Evolutionary conservation across 2,113 vertebrate genomes (phyloP).

Genomic region (Proteles cristata): DNA sequence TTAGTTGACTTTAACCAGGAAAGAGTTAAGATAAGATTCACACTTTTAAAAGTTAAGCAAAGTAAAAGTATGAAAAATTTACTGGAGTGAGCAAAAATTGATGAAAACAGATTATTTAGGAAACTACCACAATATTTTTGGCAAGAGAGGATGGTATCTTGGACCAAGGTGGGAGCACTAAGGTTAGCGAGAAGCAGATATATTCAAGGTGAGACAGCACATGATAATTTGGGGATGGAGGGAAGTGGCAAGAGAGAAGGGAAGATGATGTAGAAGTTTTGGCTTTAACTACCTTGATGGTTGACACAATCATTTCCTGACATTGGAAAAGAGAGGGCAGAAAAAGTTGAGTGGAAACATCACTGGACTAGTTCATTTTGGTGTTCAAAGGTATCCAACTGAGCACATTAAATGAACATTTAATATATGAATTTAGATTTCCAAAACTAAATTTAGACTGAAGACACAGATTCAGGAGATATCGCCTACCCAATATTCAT

Average conservation of each 20-base stretch:
- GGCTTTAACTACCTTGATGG: not conserved
- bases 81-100: not conserved
- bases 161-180: not conserved
- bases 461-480: not conserved
- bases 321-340: not conserved
- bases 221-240: not conserved
- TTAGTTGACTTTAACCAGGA: not conserved
- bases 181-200: not conserved
- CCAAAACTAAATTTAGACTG: not conserved
- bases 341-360: not conserved
- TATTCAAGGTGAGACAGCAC: not conserved
- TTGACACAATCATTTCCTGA: not conserved
- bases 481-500: not conserved
- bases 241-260: not conserved
- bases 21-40: not conserved
- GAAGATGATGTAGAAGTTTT: not conserved
- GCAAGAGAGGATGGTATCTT: not conserved
- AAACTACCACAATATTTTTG: not conserved
- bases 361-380: not conserved
- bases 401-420: not conserved
- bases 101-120: not conserved
- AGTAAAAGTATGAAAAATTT: not conserved
- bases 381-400: not conserved
- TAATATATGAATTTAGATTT: not conserved
- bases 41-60: not conserved